These are phyloP conservation scores for Trochalopteron elliotii DNA, from an alignment of 2,113 vertebrate genomes.

Conservation along the genomic window DNA sequence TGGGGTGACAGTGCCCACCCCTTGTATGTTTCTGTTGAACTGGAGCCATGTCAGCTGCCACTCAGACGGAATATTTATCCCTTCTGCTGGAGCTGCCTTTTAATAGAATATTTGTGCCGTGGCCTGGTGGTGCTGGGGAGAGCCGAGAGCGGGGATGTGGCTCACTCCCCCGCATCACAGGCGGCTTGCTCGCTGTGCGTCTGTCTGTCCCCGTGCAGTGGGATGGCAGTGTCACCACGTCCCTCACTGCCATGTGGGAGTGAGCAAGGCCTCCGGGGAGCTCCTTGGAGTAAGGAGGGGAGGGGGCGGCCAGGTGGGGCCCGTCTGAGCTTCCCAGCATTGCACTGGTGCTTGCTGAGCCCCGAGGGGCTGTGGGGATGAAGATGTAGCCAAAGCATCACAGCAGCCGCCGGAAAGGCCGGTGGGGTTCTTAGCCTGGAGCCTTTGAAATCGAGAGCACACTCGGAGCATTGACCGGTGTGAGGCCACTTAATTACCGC, in stretches of 20 bases:
- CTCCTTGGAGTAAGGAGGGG: not conserved
- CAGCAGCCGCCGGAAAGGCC: not conserved
- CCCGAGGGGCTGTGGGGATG: not conserved
- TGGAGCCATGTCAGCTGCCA: not conserved
- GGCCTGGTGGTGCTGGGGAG: not conserved
- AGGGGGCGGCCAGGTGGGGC: not conserved
- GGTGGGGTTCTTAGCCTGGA: not conserved
- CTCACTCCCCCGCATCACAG: rapidly evolving
- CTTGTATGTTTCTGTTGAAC: rapidly evolving
- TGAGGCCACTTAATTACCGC: slow-evolving; percentile 44
- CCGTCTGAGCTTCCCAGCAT: not conserved
- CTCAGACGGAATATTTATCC: not conserved
- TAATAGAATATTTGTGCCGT: not conserved
- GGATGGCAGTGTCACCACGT: not conserved
- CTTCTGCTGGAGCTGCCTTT: slow-evolving; percentile 20
- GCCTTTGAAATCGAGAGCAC: not conserved
- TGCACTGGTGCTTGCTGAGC: rapidly evolving
- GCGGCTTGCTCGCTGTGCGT: not conserved
- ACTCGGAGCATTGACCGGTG: not conserved
- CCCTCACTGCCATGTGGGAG: not conserved
- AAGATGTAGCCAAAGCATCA: not conserved
- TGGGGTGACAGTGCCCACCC: not conserved
- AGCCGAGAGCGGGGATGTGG: rapidly evolving
- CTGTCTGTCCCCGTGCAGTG: not conserved
- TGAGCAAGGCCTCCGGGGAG: not conserved